These are phyloP conservation scores for Dendropsophus ebraccatus DNA, from an alignment of 2,113 vertebrate genomes.

Conservation along the genomic window DNA sequence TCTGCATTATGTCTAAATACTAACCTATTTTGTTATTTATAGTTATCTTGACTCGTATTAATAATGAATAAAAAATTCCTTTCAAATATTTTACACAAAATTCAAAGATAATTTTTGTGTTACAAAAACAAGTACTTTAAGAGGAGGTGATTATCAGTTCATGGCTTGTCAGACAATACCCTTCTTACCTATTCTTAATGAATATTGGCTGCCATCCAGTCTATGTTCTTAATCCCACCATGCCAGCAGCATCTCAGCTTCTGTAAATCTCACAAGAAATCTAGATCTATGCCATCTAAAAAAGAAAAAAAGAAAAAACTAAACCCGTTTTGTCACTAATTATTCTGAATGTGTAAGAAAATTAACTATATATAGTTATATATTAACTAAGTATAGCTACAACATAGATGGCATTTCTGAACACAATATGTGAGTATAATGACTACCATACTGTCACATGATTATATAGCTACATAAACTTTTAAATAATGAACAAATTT, in stretches of 20 bases:
- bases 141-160: neutral
- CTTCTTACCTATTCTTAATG: constrained; percentile 30
- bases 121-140: neutral
- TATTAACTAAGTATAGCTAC: too few relatives aligned
- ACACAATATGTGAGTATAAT: neutral
- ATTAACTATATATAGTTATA: too few relatives aligned
- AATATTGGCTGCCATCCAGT: constrained; percentile 53
- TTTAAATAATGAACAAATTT: too few relatives aligned
- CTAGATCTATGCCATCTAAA: neutral
- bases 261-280: neutral
- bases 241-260: constrained; percentile 23
- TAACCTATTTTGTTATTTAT: neutral
- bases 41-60: neutral
- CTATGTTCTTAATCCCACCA: constrained; percentile 30
- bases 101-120: neutral
- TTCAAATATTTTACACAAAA: neutral
- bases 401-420: neutral
- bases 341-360: neutral
- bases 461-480: too few relatives aligned
- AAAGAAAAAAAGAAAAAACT: neutral
- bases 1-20: neutral
- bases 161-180: constrained; percentile 23
- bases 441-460: too few relatives aligned
- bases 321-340: neutral
- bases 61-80: neutral